Base-by-base conservation (phyloP, 2,113 vertebrate species). In the Aphyosemion australe region DNA sequence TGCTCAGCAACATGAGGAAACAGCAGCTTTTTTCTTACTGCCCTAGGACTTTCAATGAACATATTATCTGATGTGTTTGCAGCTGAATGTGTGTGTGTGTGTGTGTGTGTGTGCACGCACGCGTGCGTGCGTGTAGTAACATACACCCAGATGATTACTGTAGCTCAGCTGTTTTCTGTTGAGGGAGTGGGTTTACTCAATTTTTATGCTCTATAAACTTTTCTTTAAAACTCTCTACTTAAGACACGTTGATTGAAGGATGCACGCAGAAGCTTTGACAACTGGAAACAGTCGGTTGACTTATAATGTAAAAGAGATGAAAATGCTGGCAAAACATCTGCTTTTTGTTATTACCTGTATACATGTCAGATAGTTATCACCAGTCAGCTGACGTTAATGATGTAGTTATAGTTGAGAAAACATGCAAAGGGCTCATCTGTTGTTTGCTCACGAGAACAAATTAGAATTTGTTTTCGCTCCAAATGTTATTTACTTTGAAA, bases 141-240 rank as follows among this genome's bases (percentile, higher is more conserved):
- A 32, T 31, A 46, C 26, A 78, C 19, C 42, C 62, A 55, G 59
- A 41, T 71, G 75, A 65, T 73, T 64, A 41, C 69, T 69, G 26
- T 21, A 49, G 56, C 63, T 79, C 75, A 76, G 72, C 72, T 79
- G 65, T 72, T 83, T 74, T 81, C 77, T 56, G 37, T 51, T 1
- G 20, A 59, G 39, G 37, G 20, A 72, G 46, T 2, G 8, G 69
- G 79, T 82, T 79, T 79, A 63, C 52, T 64, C 45, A 65, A 76
- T 83, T 55, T 71, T 13, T 72, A 51, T 66, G 31, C 69, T 74
- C 75, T 55, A 74, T 56, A 71, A 83, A 71, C 54, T 65, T 62
- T 59, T 65, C 54, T 61, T 53, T 48, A 60, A 69, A 69, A 61
- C 48, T 67, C 58, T 53, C 51, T 80, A 69, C 49, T 58, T 64